phyloP scores from a whole-genome alignment of 2,113 vertebrate species.

The Coregonus clupeaformis region DNA sequence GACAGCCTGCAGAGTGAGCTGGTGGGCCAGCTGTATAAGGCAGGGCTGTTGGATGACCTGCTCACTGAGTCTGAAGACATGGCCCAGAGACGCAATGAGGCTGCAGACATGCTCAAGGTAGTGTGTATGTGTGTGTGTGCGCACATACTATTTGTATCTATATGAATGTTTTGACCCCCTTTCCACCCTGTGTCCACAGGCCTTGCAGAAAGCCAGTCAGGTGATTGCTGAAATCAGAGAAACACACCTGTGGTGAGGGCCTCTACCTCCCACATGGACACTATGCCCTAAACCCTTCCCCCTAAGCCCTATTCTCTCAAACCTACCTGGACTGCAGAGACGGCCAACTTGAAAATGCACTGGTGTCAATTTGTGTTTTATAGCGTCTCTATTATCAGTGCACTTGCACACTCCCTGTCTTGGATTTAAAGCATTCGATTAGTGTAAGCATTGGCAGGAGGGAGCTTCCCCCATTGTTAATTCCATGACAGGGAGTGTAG shows the following conservation, averaged over 20 bases:
- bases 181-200: constrained; percentile 67
- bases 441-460: too few relatives aligned
- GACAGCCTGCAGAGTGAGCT: constrained; percentile 97
- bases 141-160: too few relatives aligned
- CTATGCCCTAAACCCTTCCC: too few relatives aligned
- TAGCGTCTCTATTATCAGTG: constrained; percentile 17
- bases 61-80: constrained; percentile 98
- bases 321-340: constrained; percentile 57
- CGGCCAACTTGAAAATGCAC: constrained; percentile 70
- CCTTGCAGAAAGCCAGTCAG: constrained; percentile 96
- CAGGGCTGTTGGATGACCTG: constrained; percentile 88
- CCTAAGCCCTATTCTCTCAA: constrained; percentile 11
- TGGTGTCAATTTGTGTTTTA: constrained; percentile 76
- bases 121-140: constrained; percentile 56
- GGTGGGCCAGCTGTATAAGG: constrained; percentile 95
- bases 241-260: constrained; percentile 94
- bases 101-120: constrained; percentile 98
- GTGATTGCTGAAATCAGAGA: constrained; percentile 98
- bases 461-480: too few relatives aligned
- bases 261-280: constrained; percentile 21
- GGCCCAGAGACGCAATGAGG: constrained; percentile 95
- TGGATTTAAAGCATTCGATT: too few relatives aligned
- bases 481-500: too few relatives aligned
- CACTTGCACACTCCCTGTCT: too few relatives aligned
- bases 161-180: too few relatives aligned